Evolutionary conservation across 2,888 invertebrate species (phyloP).

Genomic region (Vannuccia rotundouncinata): DNA sequence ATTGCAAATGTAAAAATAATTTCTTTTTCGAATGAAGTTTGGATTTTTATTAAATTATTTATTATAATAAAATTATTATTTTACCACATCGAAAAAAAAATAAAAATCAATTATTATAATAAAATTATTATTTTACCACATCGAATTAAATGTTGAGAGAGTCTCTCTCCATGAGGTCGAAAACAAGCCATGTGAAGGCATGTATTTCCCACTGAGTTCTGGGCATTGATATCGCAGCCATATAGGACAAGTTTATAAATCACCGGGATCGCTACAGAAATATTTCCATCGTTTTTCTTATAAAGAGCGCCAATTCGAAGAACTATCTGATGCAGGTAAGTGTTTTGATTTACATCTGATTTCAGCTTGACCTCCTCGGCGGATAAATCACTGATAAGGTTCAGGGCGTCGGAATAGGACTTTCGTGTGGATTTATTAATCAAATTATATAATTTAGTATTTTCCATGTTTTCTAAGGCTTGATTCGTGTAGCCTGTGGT

Average conservation of each 20-base stretch:
- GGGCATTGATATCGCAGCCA: constrained; percentile 44
- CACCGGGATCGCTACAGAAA: constrained; percentile 41
- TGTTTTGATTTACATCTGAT: constrained; percentile 28
- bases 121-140: too few relatives aligned
- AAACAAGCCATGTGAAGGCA: constrained; percentile 45
- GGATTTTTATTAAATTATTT: too few relatives aligned
- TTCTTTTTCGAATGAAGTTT: too few relatives aligned
- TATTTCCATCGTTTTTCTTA: constrained; percentile 32
- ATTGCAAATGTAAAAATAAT: too few relatives aligned
- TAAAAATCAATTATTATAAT: too few relatives aligned
- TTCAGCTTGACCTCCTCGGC: neutral
- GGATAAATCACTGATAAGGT: neutral
- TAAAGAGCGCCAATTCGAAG: neutral
- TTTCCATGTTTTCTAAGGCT: constrained; percentile 8
- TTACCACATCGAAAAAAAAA: too few relatives aligned
- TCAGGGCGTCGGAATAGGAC: constrained; percentile 5
- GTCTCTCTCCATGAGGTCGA: constrained; percentile 42
- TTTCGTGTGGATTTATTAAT: constrained; percentile 29
- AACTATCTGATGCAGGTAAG: constrained; percentile 38
- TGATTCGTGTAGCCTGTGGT: too few relatives aligned
- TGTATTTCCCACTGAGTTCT: constrained; percentile 45
- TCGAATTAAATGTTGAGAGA: constrained; percentile 44
- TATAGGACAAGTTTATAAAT: constrained; percentile 43
- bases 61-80: too few relatives aligned
- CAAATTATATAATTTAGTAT: constrained; percentile 16